phyloP scores from a whole-genome alignment of 23 tunicate genomes.

The Ciona savignyi region DNA sequence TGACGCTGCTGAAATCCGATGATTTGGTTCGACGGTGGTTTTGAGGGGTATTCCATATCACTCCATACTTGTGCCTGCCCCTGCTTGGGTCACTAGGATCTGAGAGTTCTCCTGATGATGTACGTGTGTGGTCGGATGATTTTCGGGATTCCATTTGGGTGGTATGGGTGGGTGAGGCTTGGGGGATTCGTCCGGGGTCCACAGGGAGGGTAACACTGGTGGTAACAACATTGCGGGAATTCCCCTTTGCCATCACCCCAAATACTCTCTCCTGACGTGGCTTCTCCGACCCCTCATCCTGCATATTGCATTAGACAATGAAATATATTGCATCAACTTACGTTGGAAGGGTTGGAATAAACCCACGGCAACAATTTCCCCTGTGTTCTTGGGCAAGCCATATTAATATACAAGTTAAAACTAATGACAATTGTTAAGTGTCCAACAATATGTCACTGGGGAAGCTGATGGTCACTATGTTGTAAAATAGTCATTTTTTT shows the following conservation, averaged over 20 bases:
- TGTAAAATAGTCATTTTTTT: too few relatives aligned
- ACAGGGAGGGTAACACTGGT: constrained; percentile 25
- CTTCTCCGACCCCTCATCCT: too few relatives aligned
- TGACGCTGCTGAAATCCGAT: constrained; percentile 7
- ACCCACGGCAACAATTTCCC: too few relatives aligned
- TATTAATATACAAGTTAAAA: too few relatives aligned
- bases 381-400: too few relatives aligned
- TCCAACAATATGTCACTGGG: too few relatives aligned
- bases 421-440: too few relatives aligned
- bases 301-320: too few relatives aligned
- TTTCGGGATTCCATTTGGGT: not conserved
- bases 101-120: constrained; percentile 11
- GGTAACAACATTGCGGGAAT: constrained; percentile 16
- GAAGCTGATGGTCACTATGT: too few relatives aligned
- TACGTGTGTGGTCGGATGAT: constrained; percentile 15
- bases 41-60: constrained; percentile 74
- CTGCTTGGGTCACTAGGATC: constrained; percentile 8
- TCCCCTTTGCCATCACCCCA: constrained; percentile 38
- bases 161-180: not conserved
- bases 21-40: constrained; percentile 36
- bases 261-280: constrained; percentile 38
- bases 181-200: not conserved
- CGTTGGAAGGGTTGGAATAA: too few relatives aligned
- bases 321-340: too few relatives aligned
- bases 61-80: constrained; percentile 53